Percentiles rank a stretch among this genome's conserved stretches.
Conservation (phyloP, 2,113 vertebrate genomes). For the Crotalus viridis region DNA sequence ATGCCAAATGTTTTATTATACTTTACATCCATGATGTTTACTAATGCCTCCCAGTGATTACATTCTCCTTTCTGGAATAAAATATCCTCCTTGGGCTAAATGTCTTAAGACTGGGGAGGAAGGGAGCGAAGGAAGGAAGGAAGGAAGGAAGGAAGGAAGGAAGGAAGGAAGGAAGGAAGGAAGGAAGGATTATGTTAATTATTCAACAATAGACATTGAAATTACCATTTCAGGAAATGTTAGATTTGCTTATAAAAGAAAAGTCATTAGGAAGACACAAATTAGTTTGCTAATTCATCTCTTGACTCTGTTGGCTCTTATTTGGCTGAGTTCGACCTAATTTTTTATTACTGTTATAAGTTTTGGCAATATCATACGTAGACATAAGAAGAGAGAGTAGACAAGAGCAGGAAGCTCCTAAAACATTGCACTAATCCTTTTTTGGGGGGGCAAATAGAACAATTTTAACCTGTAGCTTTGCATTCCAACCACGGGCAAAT, state of each 20-base stretch:
- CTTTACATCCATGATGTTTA: slow-evolving; percentile 47
- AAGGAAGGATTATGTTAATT: neutral
- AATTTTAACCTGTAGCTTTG: neutral
- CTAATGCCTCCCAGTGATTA: slow-evolving; percentile 32
- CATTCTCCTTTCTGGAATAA: slow-evolving; percentile 4
- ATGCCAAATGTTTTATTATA: slow-evolving; percentile 55
- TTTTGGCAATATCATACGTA: neutral
- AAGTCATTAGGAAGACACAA: neutral
- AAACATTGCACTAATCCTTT: neutral
- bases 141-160: neutral
- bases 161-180: neutral
- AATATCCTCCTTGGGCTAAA: slow-evolving; percentile 1
- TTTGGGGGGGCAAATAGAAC: neutral
- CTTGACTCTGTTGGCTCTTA: neutral
- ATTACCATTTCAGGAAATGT: neutral
- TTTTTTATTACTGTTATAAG: neutral
- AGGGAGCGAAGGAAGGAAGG: too few relatives aligned
- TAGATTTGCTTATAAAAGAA: neutral
- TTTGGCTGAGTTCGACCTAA: neutral
- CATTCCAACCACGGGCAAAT: neutral
- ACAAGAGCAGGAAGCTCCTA: neutral
- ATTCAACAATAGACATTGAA: neutral
- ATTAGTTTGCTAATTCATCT: neutral
- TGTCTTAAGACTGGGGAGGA: neutral
- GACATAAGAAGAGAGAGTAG: neutral